Base-by-base conservation (phyloP, 1,140 invertebrate species). In the Penaeus chinensis region DNA sequence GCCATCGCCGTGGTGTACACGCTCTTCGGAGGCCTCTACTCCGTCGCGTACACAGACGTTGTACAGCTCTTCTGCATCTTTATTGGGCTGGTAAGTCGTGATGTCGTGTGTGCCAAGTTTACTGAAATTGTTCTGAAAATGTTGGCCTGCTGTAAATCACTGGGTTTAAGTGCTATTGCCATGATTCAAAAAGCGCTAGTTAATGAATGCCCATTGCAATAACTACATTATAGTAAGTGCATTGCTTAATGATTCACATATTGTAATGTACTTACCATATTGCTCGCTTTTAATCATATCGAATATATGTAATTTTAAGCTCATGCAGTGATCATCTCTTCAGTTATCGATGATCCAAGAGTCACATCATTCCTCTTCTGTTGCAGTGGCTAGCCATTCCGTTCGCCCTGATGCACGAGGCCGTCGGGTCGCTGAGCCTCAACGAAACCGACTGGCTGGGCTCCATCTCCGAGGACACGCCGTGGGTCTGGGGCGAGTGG, bases 21-120 rank as follows among this genome's bases (percentile, higher is more conserved):
- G 0, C 92, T 96, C 65, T 95, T 95, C 91, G 96, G 96, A 13
- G 96, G 96, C 4, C 92, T 96, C 18, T 96, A 96, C 91, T 95
- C 95, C 47, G 95, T 96, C 7, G 95, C 96, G 11, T 96, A 96
- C 91, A 96, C 96, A 16, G 96, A 97, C 91, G 95, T 95, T 27
- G 93, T 96, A 54, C 96, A 88, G 65, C 87, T 88, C 47, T 88
- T 88, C 90, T 96, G 95, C 91, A 96, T 97, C 84, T 94, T 95
- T 91, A 90, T 96, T 89, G 96, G 96, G 63, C 92, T 97, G 92
- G 95, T 95, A 91, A 93, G 93, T 91, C 88, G 20, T 47, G n/a
- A 24, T 13, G 89, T 0, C 66, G 54, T 13, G 54, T 42, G 4
- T 42, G 37, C 37, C 37, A 42, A 42, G 37, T 42, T 42, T 42